Evolutionary conservation across 2,888 invertebrate species (phyloP), one percentile per base, ranked within the genome.

Genomic region (Ennomos fuscantarius): DNA sequence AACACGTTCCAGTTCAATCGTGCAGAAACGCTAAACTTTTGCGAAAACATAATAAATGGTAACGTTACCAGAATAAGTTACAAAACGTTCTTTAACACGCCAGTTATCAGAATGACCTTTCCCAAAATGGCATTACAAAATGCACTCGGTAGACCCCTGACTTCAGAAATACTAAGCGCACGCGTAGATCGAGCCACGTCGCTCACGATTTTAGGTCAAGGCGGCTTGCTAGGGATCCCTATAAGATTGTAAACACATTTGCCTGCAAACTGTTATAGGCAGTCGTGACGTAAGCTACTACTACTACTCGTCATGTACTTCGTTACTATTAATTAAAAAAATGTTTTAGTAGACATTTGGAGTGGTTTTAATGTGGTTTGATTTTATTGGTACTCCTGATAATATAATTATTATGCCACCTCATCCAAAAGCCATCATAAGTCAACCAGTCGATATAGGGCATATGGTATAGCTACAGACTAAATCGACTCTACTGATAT

Each of bases 181-280:
- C 82, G 78, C 78, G 74, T 73, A 66, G 68, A 68, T 66, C 64
- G 70, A 74, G 62, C 65, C 65, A 60, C 63, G 65, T 71, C 60
- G 73, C 68, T 72, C 84, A 84, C 85, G 81, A 84, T 88, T 89
- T 85, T 87, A 79, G 89, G 90, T 89, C 90, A 90, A 90, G 90
- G 90, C 81, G 82, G 73, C 73, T 74, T 76, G 77, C 78, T 73
- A 73, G 62, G 87, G 86, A 87, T 79, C 78, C 81, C 75, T 81
- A 71, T 54, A n/a, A 78, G 80, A 87, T 86, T 82, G 85, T 74
- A 24, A 79, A 82, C 84, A 84, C 72, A 59, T 43, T 34, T 15
- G 34, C 39, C 43, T n/a, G 10, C 12, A 47, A 39, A 11, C 11
- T 13, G 43, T 32, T 12, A 24, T 24, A 6, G 24, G 24, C 24